These are phyloP conservation scores for Paragorgia papillata DNA, from an alignment of 92 coral and sea anemone genomes.

Conservation along the genomic window DNA sequence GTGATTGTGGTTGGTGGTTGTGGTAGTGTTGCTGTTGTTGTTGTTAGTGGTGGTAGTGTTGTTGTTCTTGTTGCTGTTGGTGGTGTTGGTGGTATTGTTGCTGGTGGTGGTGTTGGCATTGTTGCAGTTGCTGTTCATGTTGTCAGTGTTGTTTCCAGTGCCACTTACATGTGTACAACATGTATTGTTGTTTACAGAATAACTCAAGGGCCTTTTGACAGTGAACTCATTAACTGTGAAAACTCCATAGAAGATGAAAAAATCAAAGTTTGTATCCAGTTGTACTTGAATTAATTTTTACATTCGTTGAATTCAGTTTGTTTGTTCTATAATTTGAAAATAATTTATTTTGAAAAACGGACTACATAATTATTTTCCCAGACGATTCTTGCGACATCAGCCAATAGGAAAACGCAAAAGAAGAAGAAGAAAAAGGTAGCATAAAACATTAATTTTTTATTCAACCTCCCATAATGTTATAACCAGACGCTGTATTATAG, in stretches of 20 bases:
- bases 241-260: slow-evolving; percentile 85
- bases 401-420: slow-evolving; percentile 87
- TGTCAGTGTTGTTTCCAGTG: too few relatives aligned
- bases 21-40: too few relatives aligned
- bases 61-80: not conserved
- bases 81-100: not conserved
- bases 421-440: slow-evolving; percentile 93
- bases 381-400: slow-evolving; percentile 87
- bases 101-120: too few relatives aligned
- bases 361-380: slow-evolving; percentile 33
- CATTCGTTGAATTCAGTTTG: not conserved
- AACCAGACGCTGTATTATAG: not conserved
- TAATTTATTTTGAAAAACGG: too few relatives aligned
- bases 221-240: slow-evolving; percentile 79
- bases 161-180: not conserved
- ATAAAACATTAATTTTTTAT: not conserved
- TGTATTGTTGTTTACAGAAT: slow-evolving; percentile 55
- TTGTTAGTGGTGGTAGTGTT: not conserved
- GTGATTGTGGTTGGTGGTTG: too few relatives aligned
- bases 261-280: slow-evolving; percentile 68
- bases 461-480: not conserved
- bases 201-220: slow-evolving; percentile 95
- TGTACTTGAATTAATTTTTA: not conserved
- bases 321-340: too few relatives aligned
- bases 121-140: too few relatives aligned